Percentiles rank a stretch among this genome's conserved stretches.
phyloP scores from a whole-genome alignment of 1,140 invertebrate genomes.

The Drosophila arawakana region DNA sequence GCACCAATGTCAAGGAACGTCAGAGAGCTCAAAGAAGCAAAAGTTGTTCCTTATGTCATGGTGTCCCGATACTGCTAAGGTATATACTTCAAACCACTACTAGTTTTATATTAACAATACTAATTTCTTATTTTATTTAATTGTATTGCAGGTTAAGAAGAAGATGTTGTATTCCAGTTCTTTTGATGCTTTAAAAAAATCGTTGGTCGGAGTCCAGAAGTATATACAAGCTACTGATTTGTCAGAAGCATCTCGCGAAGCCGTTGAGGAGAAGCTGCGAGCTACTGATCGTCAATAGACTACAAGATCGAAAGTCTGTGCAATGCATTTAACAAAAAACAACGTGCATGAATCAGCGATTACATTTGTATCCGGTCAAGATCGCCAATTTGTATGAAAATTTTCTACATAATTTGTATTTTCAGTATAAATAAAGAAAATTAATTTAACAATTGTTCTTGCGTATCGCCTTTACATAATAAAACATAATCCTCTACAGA shows the following conservation, averaged over 20 bases:
- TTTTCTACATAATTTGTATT: slow-evolving; percentile 84
- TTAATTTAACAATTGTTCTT: slow-evolving; percentile 46
- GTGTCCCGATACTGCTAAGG: slow-evolving; percentile 98
- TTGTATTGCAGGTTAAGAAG: slow-evolving; percentile 91
- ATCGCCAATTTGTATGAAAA: slow-evolving; percentile 81
- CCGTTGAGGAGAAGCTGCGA: slow-evolving; percentile 96
- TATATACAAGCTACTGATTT: slow-evolving; percentile 98
- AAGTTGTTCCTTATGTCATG: slow-evolving; percentile 98
- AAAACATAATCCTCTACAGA: no score
- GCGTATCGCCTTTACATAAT: no score
- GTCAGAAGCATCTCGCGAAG: slow-evolving; percentile 95
- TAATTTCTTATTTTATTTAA: neutral
- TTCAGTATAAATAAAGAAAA: slow-evolving; percentile 82
- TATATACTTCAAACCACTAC: slow-evolving; percentile 22
- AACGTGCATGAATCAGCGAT: slow-evolving; percentile 72
- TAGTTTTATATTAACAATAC: neutral
- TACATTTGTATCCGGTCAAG: slow-evolving; percentile 69
- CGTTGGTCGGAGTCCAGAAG: slow-evolving; percentile 97
- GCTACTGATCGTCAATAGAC: slow-evolving; percentile 95
- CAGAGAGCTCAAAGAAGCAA: slow-evolving; percentile 97
- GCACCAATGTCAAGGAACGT: slow-evolving; percentile 97
- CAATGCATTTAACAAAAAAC: slow-evolving; percentile 73
- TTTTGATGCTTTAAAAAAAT: slow-evolving; percentile 98
- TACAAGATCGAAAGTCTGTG: slow-evolving; percentile 56
- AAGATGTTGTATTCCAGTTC: slow-evolving; percentile 99